A percentile compares a stretch with the other conserved stretches of the same genome.
These are phyloP conservation scores for Caenorhabditis briggsae DNA, from an alignment of 1,140 invertebrate species.

Conservation along the genomic window DNA sequence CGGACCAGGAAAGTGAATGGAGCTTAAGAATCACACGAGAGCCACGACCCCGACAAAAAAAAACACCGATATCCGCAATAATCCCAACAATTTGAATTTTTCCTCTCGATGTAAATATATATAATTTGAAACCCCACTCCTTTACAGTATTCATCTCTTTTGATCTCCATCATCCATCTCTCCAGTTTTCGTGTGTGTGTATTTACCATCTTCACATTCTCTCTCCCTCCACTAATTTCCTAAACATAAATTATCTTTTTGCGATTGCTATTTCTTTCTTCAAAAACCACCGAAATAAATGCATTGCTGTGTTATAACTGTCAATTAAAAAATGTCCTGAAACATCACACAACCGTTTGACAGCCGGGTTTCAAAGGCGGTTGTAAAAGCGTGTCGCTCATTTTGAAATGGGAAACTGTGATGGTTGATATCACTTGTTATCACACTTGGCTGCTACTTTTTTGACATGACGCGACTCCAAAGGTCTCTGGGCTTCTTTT, in stretches of 20 bases:
- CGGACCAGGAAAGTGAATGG: slow-evolving; percentile 54
- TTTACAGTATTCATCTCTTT: neutral
- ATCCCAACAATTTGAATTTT: neutral
- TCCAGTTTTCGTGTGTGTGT: too few relatives aligned
- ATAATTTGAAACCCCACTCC: neutral
- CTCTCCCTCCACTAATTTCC: too few relatives aligned
- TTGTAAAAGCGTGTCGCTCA: slow-evolving; percentile 34
- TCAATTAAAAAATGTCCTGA: slow-evolving; percentile 1
- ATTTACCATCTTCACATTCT: too few relatives aligned
- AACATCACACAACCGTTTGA: neutral
- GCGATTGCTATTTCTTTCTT: neutral
- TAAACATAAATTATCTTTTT: neutral
- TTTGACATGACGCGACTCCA: slow-evolving; percentile 56
- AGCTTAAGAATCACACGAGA: neutral
- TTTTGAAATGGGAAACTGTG: neutral
- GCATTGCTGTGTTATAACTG: slow-evolving; percentile 19
- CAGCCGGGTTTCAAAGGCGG: neutral
- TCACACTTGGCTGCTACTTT: neutral
- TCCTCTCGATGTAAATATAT: neutral
- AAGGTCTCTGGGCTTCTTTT: slow-evolving; percentile 11
- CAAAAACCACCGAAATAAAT: neutral
- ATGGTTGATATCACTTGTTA: slow-evolving; percentile 8
- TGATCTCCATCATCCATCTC: too few relatives aligned
- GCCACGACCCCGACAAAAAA: too few relatives aligned
- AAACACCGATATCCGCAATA: neutral